These are phyloP conservation scores for Boleophthalmus pectinirostris DNA, from an alignment of 2,113 vertebrate genomes.

Conservation along the genomic window DNA sequence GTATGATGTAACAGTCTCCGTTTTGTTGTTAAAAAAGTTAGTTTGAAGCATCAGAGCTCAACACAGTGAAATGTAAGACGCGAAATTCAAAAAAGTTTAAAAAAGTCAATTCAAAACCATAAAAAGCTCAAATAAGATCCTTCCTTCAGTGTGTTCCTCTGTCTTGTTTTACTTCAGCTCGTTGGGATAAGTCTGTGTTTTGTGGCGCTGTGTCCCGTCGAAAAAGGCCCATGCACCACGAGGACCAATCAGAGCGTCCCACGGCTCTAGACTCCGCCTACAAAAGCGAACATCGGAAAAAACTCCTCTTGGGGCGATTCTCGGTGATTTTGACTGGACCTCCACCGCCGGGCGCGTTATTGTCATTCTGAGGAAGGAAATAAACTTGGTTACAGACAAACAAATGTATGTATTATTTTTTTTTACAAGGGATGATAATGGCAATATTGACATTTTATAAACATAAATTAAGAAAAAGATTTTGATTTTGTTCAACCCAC, in stretches of 20 bases:
- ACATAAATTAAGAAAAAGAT: neutral
- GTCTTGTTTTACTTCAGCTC: neutral
- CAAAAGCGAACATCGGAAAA: slow-evolving; percentile 91
- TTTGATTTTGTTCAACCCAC: slow-evolving; percentile 74
- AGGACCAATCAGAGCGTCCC: neutral
- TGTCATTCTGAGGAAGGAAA: slow-evolving; percentile 82
- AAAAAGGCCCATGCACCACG: neutral
- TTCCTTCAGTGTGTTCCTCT: neutral
- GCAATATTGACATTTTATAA: no score
- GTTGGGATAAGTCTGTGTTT: neutral
- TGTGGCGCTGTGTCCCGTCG: neutral
- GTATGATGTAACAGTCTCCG: neutral
- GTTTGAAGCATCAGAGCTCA: neutral
- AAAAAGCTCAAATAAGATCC: neutral
- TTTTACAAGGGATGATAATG: no score
- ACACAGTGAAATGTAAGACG: neutral
- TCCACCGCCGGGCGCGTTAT: slow-evolving; percentile 80
- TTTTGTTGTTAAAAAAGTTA: neutral
- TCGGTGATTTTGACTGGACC: slow-evolving; percentile 93
- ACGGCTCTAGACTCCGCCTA: slow-evolving; percentile 36
- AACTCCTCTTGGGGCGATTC: slow-evolving; percentile 90
- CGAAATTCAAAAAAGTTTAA: neutral
- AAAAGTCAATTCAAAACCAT: neutral
- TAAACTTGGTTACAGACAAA: neutral
- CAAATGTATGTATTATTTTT: neutral